A percentile compares a stretch with the other conserved stretches of the same genome.
These are phyloP conservation scores for Aphelenchoides besseyi DNA, from an alignment of 1,140 invertebrate species.

Conservation along the genomic window DNA sequence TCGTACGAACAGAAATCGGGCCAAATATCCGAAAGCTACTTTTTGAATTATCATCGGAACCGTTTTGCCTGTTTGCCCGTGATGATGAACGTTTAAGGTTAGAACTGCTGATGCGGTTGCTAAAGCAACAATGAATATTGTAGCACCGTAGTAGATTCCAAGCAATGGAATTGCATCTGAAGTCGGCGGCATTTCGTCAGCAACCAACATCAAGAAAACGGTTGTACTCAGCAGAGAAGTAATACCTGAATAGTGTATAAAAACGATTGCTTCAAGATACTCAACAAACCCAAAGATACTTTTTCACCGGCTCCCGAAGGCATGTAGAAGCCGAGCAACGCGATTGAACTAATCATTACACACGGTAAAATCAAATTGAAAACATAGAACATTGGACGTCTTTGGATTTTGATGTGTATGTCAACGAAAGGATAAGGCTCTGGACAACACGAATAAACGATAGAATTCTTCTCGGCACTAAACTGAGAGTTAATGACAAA, in stretches of 20 bases:
- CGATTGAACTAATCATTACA: constrained; percentile 79
- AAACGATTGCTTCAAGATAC: constrained; percentile 66
- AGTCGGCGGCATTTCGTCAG: constrained; percentile 83
- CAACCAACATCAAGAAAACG: constrained; percentile 85
- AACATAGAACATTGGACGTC: constrained; percentile 82
- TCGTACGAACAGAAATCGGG: constrained; percentile 66
- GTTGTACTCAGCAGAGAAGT: constrained; percentile 86
- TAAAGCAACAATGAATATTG: constrained; percentile 82
- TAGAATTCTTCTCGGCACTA: constrained; percentile 64
- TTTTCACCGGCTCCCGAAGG: constrained; percentile 86
- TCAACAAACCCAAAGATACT: constrained; percentile 62
- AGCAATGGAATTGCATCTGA: constrained; percentile 82
- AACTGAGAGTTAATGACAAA: constrained; percentile 66
- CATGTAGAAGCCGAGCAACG: constrained; percentile 83
- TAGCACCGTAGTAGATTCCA: constrained; percentile 84
- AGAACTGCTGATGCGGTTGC: constrained; percentile 76
- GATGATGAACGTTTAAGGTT: constrained; percentile 51
- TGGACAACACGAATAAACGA: constrained; percentile 72
- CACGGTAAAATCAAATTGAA: constrained; percentile 86
- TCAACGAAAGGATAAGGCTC: constrained; percentile 70
- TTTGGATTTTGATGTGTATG: constrained; percentile 70
- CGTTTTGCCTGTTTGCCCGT: not conserved
- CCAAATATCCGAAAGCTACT: constrained; percentile 69
- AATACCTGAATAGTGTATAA: constrained; percentile 72
- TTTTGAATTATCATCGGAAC: constrained; percentile 71